Percentiles rank a stretch among this genome's conserved stretches.
Conservation (phyloP, 2,797 vertebrate genomes). For the Scleropages formosus region DNA sequence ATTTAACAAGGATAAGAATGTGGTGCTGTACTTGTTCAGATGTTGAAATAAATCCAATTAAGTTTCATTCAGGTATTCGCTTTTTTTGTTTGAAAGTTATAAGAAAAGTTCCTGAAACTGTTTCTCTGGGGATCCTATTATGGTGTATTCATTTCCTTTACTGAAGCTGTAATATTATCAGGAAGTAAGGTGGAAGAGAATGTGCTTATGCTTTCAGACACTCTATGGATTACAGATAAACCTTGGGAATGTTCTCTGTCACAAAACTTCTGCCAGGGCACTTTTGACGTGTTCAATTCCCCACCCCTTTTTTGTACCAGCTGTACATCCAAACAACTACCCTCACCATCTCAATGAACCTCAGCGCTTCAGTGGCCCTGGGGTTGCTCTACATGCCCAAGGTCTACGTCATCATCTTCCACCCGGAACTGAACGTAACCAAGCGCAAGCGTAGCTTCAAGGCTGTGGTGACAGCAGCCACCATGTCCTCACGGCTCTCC, state of each 20-base stretch:
- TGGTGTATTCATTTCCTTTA: not conserved
- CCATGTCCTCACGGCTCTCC: constrained; percentile 93
- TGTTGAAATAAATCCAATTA: not conserved
- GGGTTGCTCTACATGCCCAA: constrained; percentile 99
- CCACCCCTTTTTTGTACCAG: constrained; percentile 66
- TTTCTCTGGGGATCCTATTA: not conserved
- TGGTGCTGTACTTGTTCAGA: not conserved
- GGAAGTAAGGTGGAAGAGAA: not conserved
- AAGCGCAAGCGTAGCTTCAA: constrained; percentile 98
- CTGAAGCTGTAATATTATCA: not conserved
- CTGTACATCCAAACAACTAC: constrained; percentile 99
- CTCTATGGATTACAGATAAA: not conserved
- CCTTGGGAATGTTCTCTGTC: too few relatives aligned
- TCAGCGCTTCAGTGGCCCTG: constrained; percentile 96
- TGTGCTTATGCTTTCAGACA: not conserved
- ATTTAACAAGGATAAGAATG: not conserved
- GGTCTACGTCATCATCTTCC: constrained; percentile 99
- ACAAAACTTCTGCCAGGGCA: constrained; percentile 5
- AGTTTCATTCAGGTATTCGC: not conserved
- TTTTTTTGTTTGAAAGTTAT: not conserved
- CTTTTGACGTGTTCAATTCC: constrained; percentile 19
- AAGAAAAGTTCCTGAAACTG: not conserved
- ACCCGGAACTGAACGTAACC: constrained; percentile 96
- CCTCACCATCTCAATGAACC: constrained; percentile 98
- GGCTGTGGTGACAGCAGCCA: constrained; percentile 94